phyloP scores from a whole-genome alignment of 2,888 invertebrate species.

The Tholera decimalis region DNA sequence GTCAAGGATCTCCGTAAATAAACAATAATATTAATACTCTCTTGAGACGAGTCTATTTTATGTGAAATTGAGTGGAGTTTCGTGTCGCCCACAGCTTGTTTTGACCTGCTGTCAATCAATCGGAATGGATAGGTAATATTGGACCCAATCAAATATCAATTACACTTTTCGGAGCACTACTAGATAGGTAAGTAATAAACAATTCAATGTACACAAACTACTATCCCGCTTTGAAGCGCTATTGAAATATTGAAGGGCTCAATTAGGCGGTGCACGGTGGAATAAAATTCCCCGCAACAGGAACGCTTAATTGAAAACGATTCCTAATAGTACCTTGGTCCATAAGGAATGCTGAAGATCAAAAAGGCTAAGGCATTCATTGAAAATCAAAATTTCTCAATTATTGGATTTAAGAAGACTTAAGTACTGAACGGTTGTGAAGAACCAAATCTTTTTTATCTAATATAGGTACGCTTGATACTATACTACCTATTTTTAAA shows the following conservation, averaged over 20 bases:
- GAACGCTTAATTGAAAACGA: background rate
- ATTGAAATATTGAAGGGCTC: slow-evolving; percentile 27
- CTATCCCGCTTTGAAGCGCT: slow-evolving; percentile 9
- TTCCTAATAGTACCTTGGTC: background rate
- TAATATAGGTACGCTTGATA: background rate
- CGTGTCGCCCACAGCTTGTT: slow-evolving; percentile 72
- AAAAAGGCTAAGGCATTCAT: background rate
- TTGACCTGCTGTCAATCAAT: slow-evolving; percentile 69
- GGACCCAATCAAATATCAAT: slow-evolving; percentile 65
- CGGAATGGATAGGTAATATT: slow-evolving; percentile 60
- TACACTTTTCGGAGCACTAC: slow-evolving; percentile 31
- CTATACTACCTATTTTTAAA: background rate
- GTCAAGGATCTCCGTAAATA: slow-evolving; percentile 21
- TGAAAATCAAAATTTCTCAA: background rate
- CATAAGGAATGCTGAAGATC: background rate
- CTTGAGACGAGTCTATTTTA: slow-evolving; percentile 39
- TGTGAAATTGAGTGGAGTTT: slow-evolving; percentile 71
- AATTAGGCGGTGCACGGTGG: background rate
- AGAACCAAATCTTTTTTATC: background rate
- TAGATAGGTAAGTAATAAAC: slow-evolving; percentile 24
- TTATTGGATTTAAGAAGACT: background rate
- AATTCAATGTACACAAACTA: slow-evolving; percentile 32
- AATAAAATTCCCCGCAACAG: background rate
- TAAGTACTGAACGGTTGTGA: background rate
- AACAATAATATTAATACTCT: slow-evolving; percentile 14